These are phyloP conservation scores for Molothrus aeneus DNA, from an alignment of 2,797 vertebrate genomes.

Conservation along the genomic window DNA sequence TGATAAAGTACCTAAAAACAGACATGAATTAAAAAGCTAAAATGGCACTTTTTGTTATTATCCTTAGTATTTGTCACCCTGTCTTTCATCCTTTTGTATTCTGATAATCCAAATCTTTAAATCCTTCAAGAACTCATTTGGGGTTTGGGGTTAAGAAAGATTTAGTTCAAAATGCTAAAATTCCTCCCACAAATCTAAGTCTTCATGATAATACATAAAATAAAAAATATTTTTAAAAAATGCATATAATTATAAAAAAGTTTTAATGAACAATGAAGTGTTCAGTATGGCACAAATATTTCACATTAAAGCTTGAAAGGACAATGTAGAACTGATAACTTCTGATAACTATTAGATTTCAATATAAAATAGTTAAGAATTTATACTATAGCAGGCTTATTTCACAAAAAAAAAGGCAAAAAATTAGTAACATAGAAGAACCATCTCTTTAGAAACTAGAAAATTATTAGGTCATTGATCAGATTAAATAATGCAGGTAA, in stretches of 20 bases:
- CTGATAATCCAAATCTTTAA: constrained; percentile 67
- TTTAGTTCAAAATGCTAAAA: constrained; percentile 17
- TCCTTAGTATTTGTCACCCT: constrained; percentile 34
- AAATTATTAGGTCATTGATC: not conserved
- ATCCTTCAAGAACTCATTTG: constrained; percentile 47
- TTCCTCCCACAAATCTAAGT: not conserved
- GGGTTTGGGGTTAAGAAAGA: constrained; percentile 1
- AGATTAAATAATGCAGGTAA: not conserved
- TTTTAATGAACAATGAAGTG: not conserved
- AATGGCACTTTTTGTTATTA: constrained; percentile 54
- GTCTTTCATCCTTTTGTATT: constrained; percentile 67
- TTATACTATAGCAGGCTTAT: not conserved
- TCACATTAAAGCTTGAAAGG: not conserved
- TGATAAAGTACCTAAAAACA: not conserved
- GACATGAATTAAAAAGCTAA: constrained; percentile 48
- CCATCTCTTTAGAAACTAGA: not conserved
- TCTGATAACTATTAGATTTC: not conserved
- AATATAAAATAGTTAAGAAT: not conserved
- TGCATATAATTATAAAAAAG: not conserved
- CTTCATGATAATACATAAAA: not conserved
- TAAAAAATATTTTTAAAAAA: not conserved
- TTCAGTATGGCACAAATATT: not conserved
- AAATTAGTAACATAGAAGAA: not conserved
- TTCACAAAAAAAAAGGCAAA: not conserved
- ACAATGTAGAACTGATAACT: not conserved